phyloP scores from a whole-genome alignment of 1,140 invertebrate species.

The Aphidius gifuensis region DNA sequence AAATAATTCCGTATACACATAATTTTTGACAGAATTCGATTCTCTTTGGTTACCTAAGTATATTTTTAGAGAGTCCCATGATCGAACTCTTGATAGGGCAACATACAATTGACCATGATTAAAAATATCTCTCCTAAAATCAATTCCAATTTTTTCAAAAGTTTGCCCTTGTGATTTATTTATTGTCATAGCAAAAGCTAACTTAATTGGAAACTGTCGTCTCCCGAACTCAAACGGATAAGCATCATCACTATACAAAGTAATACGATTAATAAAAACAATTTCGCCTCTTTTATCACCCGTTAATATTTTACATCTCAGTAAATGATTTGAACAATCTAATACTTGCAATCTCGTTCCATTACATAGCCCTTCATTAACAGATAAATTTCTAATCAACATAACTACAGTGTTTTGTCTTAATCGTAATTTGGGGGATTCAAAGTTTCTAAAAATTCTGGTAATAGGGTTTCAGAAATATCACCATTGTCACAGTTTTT shows the following conservation, averaged over 20 bases:
- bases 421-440: slow-evolving; percentile 10
- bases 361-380: slow-evolving; percentile 23
- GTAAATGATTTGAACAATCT: slow-evolving; percentile 26
- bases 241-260: slow-evolving; percentile 14
- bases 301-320: slow-evolving; percentile 4
- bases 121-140: slow-evolving; percentile 33
- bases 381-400: slow-evolving; percentile 15
- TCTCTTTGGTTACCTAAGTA: slow-evolving; percentile 4
- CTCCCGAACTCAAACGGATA: slow-evolving; percentile 24
- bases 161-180: slow-evolving; percentile 26
- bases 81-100: slow-evolving; percentile 29
- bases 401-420: slow-evolving; percentile 14
- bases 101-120: slow-evolving; percentile 40
- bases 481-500: slow-evolving; percentile 4
- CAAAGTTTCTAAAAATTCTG: slow-evolving; percentile 23
- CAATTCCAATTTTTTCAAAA: slow-evolving; percentile 33
- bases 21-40: slow-evolving; percentile 1
- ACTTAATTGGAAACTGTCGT: slow-evolving; percentile 31
- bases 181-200: slow-evolving; percentile 58
- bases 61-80: slow-evolving; percentile 11
- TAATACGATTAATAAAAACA: slow-evolving; percentile 14
- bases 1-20: slow-evolving; percentile 1
- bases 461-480: slow-evolving; percentile 9
- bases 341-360: slow-evolving; percentile 26
- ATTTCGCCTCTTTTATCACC: slow-evolving; percentile 23